Evolutionary conservation across 2,888 invertebrate species (phyloP), one percentile per base, ranked within the genome.

Genomic region (Parthenolecanium corni): DNA sequence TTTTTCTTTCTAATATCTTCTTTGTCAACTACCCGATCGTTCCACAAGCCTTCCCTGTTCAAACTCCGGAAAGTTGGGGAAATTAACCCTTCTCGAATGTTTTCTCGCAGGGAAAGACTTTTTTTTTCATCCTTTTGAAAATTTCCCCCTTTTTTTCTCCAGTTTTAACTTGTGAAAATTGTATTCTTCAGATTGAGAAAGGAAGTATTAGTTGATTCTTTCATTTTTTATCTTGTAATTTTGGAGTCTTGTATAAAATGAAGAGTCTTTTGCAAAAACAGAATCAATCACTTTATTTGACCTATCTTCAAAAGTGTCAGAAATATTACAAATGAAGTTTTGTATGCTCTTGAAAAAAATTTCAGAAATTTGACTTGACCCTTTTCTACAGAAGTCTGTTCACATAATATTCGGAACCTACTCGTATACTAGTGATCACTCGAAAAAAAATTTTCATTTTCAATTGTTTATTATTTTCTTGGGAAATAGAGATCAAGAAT

Each of bases 1-100:
- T 3, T 5, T 49, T 49, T 49, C 42, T 21, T 56, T 46, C 44
- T 25, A 24, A 56, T 46, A 56, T 21, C 42, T 56, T 40, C 46
- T 56, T 56, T 56, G 56, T 46, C 46, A 56, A 25, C 23, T 40
- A 54, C 38, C 56, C 46, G n/a, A 21, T 20, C 56, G 9, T 9
- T 40, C 24, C 44, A 31, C 4, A 31, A 31, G 5, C 4, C 31
- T 31, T 9, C 9, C 9, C 11, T 56, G 42, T 44, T 56, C 56
- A 24, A 44, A 24, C 18, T 24, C 56, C 42, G 56, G 44, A 56
- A 56, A 56, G 42, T 25, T 42, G 23, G 56, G 44, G 56, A 56
- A 56, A 56, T 56, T 56, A 56, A 56, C 56, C 44, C 56, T 56
- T 56, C 42, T 46, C 23, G 31, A 56, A 56, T 56, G 46, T 46